Evolutionary conservation across 2,797 vertebrate genomes (phyloP), one percentile per base, ranked within the genome.

Genomic region (Choloepus didactylus): DNA sequence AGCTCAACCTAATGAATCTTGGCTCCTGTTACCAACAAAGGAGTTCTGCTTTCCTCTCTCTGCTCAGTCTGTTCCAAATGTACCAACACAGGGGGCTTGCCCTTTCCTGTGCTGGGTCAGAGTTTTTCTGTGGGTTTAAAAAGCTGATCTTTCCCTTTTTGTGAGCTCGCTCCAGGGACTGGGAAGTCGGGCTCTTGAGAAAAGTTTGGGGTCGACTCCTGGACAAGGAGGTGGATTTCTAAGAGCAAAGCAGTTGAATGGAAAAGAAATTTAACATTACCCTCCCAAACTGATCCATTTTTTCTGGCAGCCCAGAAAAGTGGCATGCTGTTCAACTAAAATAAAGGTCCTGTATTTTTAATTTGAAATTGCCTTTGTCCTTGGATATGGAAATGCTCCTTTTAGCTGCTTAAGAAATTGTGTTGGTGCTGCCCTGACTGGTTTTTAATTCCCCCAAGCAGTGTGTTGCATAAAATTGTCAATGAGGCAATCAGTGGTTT

Each of bases 11-110:
- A 94, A 84, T 87, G 83, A 62, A 66, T 93, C 81, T 95, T 97
- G 93, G 89, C 94, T 84, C 88, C 87, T 84, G n/a, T 91, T 95
- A 91, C 93, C 95, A 97, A 82, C 94, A 69, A 94, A 96, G 16
- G 89, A 93, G 89, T 82, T 83, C 64, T 54, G 81, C 75, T 94
- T 91, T 94, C 51, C 85, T 95, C 38, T 91, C 16, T 95, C 75
- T 93, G 15, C 70, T 95, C 31, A 27, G 49, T 84, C 90, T 77
- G 83, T 96, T 95, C 96, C 96, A 96, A 25, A 31, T 0, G 0
- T 91, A 31, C 72, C 29, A 23, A 44, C 18, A 19, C 82, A 89
- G 72, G 73, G 77, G 54, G 7, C 8, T 66, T 87, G 12, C 92
- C 91, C 84, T 60, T 64, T 23, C 84, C 35, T 76, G 8, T 67